Conservation (phyloP, 2,888 invertebrate species). For the Calameuta idolon region DNA sequence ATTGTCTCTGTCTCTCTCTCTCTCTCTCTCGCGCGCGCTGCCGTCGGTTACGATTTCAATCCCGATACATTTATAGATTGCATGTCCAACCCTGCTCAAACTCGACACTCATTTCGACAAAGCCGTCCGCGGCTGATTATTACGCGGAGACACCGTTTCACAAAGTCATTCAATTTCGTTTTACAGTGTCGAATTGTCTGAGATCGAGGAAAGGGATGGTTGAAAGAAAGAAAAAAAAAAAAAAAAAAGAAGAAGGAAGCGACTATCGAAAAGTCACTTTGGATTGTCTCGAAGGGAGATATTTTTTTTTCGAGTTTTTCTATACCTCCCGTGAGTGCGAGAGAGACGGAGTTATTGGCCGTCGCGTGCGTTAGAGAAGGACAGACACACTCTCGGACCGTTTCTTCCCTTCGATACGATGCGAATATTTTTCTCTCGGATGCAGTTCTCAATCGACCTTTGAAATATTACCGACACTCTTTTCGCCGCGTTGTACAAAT, state of each 20-base stretch:
- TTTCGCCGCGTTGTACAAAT: neutral
- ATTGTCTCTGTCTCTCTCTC: too few species aligned
- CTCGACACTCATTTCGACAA: neutral
- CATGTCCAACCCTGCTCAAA: neutral
- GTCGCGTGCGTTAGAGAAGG: neutral
- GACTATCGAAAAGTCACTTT: too few species aligned
- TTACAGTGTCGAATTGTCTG: neutral
- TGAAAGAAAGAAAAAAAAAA: too few species aligned
- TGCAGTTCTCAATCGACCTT: neutral
- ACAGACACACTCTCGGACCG: neutral
- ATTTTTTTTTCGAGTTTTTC: neutral
- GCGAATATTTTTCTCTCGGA: too few species aligned
- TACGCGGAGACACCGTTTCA: neutral
- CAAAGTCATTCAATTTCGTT: neutral
- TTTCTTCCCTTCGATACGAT: too few species aligned
- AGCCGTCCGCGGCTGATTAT: neutral
- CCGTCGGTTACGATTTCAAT: neutral
- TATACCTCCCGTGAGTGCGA: neutral
- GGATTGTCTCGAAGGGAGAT: too few species aligned
- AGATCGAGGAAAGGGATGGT: neutral
- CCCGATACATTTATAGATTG: neutral
- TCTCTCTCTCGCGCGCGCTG: neutral
- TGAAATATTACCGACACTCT: neutral
- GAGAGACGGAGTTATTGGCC: neutral
- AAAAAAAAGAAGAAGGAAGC: too few species aligned